Percentiles rank a stretch among this genome's conserved stretches.
These are phyloP conservation scores for Cottoperca gobio DNA, from an alignment of 2,797 vertebrate genomes.

Conservation along the genomic window DNA sequence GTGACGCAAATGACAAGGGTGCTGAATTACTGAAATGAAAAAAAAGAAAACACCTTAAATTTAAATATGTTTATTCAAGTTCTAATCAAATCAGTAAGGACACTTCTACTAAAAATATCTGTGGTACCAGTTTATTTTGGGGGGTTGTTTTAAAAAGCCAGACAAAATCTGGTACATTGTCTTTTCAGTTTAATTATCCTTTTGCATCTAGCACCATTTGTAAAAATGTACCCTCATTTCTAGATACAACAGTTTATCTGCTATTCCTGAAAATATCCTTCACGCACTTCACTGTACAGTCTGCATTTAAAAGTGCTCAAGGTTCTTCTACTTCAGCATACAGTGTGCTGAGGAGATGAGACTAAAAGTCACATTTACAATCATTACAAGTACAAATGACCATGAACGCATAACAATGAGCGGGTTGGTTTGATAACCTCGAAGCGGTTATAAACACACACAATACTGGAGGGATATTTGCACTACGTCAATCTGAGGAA, in stretches of 20 bases:
- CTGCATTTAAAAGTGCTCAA: constrained; percentile 6
- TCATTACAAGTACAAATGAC: constrained; percentile 26
- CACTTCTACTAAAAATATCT: background rate
- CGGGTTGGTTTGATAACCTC: constrained; percentile 24
- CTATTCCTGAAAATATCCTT: background rate
- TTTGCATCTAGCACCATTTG: background rate
- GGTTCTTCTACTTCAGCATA: constrained; percentile 14
- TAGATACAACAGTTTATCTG: background rate
- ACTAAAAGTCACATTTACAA: constrained; percentile 18
- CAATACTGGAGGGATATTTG: constrained; percentile 7
- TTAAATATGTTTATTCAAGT: background rate
- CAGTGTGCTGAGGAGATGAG: background rate
- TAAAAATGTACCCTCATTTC: background rate
- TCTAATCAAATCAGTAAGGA: constrained; percentile 1
- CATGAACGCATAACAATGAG: constrained; percentile 25
- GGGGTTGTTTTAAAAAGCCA: background rate
- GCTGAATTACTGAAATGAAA: constrained; percentile 1
- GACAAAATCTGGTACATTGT: background rate
- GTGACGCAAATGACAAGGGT: constrained; percentile 1
- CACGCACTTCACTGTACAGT: background rate
- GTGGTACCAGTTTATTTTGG: background rate
- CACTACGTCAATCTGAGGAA: constrained; percentile 35
- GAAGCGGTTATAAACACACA: constrained; percentile 15
- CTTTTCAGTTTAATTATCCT: background rate
- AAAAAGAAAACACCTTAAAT: no score